Conservation (phyloP, 2,888 invertebrate genomes). For the Lycocerus yunnanus region DNA sequence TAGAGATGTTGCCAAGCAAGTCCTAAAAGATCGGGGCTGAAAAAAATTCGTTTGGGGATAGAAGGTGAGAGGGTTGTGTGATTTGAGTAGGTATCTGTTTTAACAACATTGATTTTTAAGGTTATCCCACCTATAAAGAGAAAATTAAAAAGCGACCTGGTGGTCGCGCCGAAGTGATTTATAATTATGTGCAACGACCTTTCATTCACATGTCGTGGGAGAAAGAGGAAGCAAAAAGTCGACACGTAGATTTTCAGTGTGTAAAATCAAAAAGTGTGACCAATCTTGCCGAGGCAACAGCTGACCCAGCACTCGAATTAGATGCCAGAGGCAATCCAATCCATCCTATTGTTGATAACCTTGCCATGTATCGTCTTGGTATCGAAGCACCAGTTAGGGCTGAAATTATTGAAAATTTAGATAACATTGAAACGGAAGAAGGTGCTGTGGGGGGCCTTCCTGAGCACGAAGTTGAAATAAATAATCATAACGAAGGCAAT, state of each 20-base stretch:
- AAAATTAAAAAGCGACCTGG: conserved; percentile 96
- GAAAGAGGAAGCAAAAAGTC: conserved; percentile 98
- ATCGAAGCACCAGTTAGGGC: conserved; percentile 41
- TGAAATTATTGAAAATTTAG: conserved; percentile 33
- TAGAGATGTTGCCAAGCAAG: conserved; percentile 97
- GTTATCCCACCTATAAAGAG: conserved; percentile 99
- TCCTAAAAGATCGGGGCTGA: conserved; percentile 98
- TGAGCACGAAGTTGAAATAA: conserved; percentile 11
- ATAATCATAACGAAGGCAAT: conserved; percentile 15
- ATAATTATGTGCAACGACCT: conserved; percentile 98
- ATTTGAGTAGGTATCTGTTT: background rate
- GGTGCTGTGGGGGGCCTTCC: conserved; percentile 50
- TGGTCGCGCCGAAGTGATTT: conserved; percentile 95
- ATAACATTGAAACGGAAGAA: conserved; percentile 50
- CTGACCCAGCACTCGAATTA: conserved; percentile 78
- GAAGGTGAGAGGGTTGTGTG: conserved; percentile 64
- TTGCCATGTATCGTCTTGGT: conserved; percentile 40
- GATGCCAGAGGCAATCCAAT: conserved; percentile 64
- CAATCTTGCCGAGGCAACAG: conserved; percentile 93
- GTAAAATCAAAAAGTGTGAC: conserved; percentile 98
- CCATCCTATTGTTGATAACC: conserved; percentile 44
- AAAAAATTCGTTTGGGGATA: conserved; percentile 97
- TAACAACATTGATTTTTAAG: conserved; percentile 35
- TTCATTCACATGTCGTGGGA: conserved; percentile 99
- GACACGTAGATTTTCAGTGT: conserved; percentile 99